Conservation (phyloP, 2,113 vertebrate species). For the Turdus rufiventris region DNA sequence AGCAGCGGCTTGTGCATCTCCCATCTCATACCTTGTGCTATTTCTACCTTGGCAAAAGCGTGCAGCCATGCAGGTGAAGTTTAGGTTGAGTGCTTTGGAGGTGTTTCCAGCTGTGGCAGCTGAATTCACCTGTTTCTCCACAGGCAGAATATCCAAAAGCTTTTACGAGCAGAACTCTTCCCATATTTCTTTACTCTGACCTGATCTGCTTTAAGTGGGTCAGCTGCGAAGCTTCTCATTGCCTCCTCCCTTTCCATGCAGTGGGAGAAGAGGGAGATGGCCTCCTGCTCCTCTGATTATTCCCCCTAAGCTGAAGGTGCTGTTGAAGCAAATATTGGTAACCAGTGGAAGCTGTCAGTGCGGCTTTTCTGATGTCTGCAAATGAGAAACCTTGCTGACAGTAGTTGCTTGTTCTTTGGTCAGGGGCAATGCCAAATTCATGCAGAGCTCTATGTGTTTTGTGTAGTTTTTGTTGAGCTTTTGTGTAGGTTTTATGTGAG, state of each 20-base stretch:
- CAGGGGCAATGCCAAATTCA: background rate
- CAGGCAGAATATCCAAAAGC: background rate
- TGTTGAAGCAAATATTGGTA: background rate
- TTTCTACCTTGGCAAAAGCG: fast-evolving
- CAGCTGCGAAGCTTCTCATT: background rate
- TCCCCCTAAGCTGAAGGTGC: background rate
- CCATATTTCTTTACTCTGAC: background rate
- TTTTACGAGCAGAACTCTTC: fast-evolving
- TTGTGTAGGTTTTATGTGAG: background rate
- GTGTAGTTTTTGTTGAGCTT: background rate
- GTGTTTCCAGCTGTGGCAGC: background rate
- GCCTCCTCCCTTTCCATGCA: background rate
- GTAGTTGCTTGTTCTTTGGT: background rate
- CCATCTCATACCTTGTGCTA: fast-evolving
- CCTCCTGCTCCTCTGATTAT: background rate
- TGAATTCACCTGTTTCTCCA: background rate
- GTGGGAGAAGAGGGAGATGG: background rate
- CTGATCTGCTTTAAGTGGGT: background rate
- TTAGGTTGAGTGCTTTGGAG: background rate
- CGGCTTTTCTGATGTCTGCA: background rate
- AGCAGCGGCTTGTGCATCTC: background rate
- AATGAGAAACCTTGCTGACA: background rate
- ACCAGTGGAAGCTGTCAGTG: background rate
- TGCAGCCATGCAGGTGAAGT: background rate
- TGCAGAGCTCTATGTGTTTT: background rate